Percentiles rank a stretch among this genome's conserved stretches.
phyloP scores from a whole-genome alignment of 2,888 invertebrate genomes.

The Sussaba pulchella region DNA sequence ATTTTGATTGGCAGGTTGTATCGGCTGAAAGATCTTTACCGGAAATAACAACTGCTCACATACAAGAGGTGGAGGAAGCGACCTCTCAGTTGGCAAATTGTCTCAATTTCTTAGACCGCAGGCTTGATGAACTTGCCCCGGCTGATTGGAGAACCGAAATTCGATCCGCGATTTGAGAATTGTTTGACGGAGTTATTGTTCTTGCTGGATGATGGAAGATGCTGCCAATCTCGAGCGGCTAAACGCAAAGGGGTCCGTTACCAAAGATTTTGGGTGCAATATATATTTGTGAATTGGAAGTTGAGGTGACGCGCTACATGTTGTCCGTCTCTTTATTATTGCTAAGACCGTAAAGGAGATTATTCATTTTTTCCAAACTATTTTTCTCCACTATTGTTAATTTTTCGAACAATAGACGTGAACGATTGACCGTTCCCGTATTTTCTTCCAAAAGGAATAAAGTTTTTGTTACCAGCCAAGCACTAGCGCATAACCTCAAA shows the following conservation, averaged over 20 bases:
- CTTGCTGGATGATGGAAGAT: too few relatives aligned
- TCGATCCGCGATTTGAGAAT: conserved; percentile 61
- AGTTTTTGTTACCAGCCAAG: too few relatives aligned
- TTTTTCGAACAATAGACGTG: too few relatives aligned
- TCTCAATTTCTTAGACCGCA: conserved; percentile 84
- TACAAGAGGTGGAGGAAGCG: conserved; percentile 84
- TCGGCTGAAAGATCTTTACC: conserved; percentile 82
- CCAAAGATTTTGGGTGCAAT: conserved; percentile 38
- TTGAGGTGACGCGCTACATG: too few relatives aligned
- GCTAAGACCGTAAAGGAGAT: too few relatives aligned
- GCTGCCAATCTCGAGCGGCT: background rate
- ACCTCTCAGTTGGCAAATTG: conserved; percentile 83
- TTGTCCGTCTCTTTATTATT: too few relatives aligned
- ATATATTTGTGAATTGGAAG: conserved; percentile 6
- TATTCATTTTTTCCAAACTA: too few relatives aligned
- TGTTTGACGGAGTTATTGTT: conserved; percentile 6
- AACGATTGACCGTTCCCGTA: too few relatives aligned
- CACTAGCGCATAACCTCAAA: too few relatives aligned
- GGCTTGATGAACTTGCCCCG: conserved; percentile 85
- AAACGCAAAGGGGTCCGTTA: background rate
- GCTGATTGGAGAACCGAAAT: conserved; percentile 83
- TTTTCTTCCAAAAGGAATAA: too few relatives aligned
- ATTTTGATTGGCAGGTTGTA: conserved; percentile 68
- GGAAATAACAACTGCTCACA: conserved; percentile 83
- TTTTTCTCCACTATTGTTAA: too few relatives aligned